Evolutionary conservation across 2,113 vertebrate species (phyloP).

Genomic region (Xenopus tropicalis): DNA sequence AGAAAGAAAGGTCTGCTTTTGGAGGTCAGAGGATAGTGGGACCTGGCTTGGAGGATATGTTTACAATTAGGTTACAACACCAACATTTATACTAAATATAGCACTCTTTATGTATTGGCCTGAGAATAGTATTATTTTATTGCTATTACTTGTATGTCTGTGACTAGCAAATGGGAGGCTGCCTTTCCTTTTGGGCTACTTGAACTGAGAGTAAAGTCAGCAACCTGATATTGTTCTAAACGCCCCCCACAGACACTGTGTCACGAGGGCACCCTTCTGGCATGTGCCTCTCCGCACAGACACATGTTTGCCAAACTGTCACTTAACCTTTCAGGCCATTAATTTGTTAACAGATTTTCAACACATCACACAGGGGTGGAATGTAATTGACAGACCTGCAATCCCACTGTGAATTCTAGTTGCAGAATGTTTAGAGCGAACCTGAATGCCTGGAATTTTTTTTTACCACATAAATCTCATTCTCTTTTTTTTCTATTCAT

Average conservation of each 20-base stretch:
- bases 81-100: too few relatives aligned
- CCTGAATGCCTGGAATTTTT: background rate
- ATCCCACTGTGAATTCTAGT: conserved; percentile 43
- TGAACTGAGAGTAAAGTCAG: conserved; percentile 56
- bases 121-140: conserved; percentile 26
- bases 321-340: conserved; percentile 58
- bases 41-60: too few relatives aligned
- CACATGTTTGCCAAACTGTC: conserved; percentile 59
- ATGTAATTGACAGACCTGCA: conserved; percentile 29
- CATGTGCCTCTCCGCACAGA: conserved; percentile 48
- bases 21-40: too few relatives aligned
- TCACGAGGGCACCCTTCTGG: conserved; percentile 48
- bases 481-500: too few relatives aligned
- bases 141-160: conserved; percentile 17
- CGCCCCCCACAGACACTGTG: conserved; percentile 37
- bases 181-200: conserved; percentile 52
- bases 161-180: conserved; percentile 37
- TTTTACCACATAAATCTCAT: background rate
- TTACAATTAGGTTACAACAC: too few relatives aligned
- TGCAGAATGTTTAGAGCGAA: conserved; percentile 22
- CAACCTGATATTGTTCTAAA: conserved; percentile 47
- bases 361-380: conserved; percentile 37
- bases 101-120: background rate
- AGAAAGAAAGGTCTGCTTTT: too few relatives aligned
- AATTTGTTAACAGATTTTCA: conserved; percentile 59